Conservation (phyloP, 2,113 vertebrate genomes). For the Oxyruncus cristatus region DNA sequence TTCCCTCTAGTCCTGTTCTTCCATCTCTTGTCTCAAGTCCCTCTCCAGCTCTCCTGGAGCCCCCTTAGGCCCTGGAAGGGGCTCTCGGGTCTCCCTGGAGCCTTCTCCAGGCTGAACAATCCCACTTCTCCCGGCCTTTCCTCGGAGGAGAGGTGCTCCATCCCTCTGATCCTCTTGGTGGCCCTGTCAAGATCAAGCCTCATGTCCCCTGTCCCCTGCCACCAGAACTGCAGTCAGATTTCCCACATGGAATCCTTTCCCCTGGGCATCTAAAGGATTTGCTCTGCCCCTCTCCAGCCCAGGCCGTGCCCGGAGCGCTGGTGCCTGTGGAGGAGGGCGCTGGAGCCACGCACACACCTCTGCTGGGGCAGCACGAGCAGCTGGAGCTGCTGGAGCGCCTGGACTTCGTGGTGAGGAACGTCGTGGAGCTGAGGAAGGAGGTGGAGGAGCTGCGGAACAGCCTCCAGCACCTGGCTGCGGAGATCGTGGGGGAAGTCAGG, state of each 20-base stretch:
- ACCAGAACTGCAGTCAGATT: rapidly evolving
- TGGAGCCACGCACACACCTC: neutral
- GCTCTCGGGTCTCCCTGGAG: neutral
- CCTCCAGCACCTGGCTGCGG: slow-evolving; percentile 80
- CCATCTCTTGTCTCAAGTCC: neutral
- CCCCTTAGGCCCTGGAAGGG: neutral
- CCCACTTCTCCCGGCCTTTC: neutral
- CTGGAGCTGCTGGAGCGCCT: slow-evolving; percentile 83
- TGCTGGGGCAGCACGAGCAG: slow-evolving; percentile 72
- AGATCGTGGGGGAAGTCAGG: slow-evolving; percentile 89
- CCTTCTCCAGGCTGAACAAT: neutral
- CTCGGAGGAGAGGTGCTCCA: neutral
- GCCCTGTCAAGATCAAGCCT: rapidly evolving
- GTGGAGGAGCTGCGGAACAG: slow-evolving; percentile 84
- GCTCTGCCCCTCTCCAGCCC: neutral
- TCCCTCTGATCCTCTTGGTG: neutral
- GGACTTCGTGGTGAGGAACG: slow-evolving; percentile 82
- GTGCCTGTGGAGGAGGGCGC: slow-evolving; percentile 52
- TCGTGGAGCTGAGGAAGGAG: slow-evolving; percentile 80
- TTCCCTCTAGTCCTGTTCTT: neutral
- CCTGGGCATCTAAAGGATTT: rapidly evolving
- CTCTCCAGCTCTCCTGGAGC: neutral
- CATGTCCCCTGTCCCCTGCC: rapidly evolving
- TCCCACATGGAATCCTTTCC: neutral
- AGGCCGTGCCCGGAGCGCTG: slow-evolving; percentile 4